Percentiles rank a stretch among this genome's conserved stretches.
These are phyloP conservation scores for Lepidocyrtinus sp. DNA, from an alignment of 2,888 invertebrate species.

Conservation along the genomic window DNA sequence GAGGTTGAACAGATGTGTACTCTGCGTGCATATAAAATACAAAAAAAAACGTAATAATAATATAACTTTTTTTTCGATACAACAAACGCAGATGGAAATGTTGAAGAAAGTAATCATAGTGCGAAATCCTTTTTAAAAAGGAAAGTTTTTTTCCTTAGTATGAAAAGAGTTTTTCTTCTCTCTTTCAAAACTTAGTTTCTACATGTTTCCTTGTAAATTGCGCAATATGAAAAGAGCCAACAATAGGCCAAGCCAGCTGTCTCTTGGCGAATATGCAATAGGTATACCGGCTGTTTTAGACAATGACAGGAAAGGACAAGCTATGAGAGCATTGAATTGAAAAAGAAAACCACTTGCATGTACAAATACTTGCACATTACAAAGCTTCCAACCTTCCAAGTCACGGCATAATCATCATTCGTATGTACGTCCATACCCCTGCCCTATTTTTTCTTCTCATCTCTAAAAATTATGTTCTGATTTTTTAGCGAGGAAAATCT, in stretches of 20 bases:
- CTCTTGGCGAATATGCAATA: neutral
- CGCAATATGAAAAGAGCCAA: neutral
- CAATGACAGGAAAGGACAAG: neutral
- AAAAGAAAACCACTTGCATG: neutral
- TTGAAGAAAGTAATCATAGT: neutral
- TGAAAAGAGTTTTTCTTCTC: neutral
- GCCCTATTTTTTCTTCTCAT: slow-evolving; percentile 3
- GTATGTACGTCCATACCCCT: slow-evolving; percentile 21
- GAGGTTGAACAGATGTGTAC: neutral
- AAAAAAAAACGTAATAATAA: neutral
- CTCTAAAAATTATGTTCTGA: slow-evolving; percentile 31
- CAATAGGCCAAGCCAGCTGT: neutral
- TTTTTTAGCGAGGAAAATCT: slow-evolving; percentile 34
- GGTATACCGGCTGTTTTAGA: neutral
- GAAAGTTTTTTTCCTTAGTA: neutral
- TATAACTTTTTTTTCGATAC: neutral
- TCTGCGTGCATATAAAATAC: neutral
- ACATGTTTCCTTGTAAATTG: neutral
- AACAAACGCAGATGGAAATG: neutral
- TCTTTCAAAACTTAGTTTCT: neutral
- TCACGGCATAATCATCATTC: neutral
- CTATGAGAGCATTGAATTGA: neutral
- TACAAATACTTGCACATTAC: neutral
- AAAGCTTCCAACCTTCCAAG: neutral
- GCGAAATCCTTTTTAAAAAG: neutral